Evolutionary conservation across 2,113 vertebrate genomes (phyloP).

Genomic region (Spea multiplicata): DNA sequence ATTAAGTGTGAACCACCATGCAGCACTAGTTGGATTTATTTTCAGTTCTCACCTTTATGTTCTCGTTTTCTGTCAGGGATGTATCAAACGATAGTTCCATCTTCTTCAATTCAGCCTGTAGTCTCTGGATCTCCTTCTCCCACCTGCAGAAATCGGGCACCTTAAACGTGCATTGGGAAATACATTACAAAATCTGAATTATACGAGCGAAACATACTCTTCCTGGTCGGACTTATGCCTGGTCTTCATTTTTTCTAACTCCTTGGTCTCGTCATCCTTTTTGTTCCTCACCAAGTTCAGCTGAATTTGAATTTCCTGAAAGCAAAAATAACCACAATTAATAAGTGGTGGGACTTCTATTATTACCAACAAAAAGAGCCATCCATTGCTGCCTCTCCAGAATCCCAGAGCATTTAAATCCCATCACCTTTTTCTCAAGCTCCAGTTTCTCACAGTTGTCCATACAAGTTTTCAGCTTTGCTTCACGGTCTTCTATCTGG

Average conservation of each 20-base stretch:
- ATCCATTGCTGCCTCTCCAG: too few relatives aligned
- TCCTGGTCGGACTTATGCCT: neutral
- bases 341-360: too few relatives aligned
- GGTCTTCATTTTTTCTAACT: neutral
- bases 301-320: neutral
- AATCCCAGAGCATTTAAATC: neutral
- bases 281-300: neutral
- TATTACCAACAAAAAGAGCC: too few relatives aligned
- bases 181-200: too few relatives aligned
- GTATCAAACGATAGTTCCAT: neutral
- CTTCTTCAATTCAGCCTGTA: neutral
- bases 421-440: conserved; percentile 36
- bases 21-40: too few relatives aligned
- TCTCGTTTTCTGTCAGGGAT: neutral
- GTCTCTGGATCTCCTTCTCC: neutral
- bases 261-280: neutral
- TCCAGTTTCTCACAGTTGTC: conserved; percentile 5
- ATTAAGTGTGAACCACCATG: too few relatives aligned
- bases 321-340: neutral
- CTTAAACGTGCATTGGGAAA: neutral
- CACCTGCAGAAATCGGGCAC: neutral
- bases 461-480: neutral
- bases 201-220: too few relatives aligned
- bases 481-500: conserved; percentile 9
- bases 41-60: neutral